Base-by-base conservation (phyloP, 2,113 vertebrate genomes). In the Anhinga anhinga region DNA sequence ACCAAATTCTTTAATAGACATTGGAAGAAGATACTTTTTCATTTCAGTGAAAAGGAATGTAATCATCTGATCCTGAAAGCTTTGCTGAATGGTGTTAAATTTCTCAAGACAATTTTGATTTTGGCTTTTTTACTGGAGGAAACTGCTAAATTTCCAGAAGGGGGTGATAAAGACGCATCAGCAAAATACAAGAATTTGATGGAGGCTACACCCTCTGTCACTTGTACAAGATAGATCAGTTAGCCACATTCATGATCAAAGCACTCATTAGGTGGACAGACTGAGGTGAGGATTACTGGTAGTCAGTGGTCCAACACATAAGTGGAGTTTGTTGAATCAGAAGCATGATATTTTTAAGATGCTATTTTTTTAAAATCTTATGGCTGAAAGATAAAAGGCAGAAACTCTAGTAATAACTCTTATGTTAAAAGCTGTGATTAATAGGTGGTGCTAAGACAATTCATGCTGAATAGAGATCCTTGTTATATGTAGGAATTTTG, bases 181-280 rank as follows among this genome's bases (percentile, higher is more conserved):
- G 19, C 6, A 66, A 45, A 71, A 56, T 56, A 80, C 17, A 45
- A 84, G 3, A 56, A 52, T 66, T 56, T 56, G 40, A 30, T 10
- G 9, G 10, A 61, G 5, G 11, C n/a, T 65, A 40, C 11, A 82
- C 7, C 15, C 13, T 34, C 18, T 88, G 12, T 38, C 38, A 49
- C 27, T 32, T 65, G 36, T 32, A 36, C 5, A 45, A 6, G 18
- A 26, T 12, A 78, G 27, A 65, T 44, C 20, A 34, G 4, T 65
- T 30, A 56, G 9, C 5, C 5, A 27, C 19, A 14, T 45, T 62
- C 2, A 3, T 1, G 0, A 66, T 34, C 15, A 59, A 36, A 62
- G 21, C 2, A 36, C 8, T 73, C 11, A 61, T 42, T 42, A 55
- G 30, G 36, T 30, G 16, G 14, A 47, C 14, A 61, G 32, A 50